phyloP scores from a whole-genome alignment of 2,797 vertebrate genomes.

The Coregonus suidteri region DNA sequence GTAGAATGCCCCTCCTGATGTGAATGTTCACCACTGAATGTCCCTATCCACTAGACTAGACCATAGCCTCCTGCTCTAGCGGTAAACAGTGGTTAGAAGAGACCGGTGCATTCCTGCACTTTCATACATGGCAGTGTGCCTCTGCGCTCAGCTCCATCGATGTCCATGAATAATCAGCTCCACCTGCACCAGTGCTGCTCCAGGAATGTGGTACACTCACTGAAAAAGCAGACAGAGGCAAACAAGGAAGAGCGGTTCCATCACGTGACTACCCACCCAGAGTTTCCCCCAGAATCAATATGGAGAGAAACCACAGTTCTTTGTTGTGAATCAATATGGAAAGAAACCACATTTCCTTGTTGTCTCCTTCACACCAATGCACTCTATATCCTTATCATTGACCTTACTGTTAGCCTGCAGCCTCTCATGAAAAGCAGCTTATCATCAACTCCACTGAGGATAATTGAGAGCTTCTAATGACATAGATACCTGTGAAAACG shows the following conservation, averaged over 20 bases:
- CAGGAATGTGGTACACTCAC: conserved; percentile 13
- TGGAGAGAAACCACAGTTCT: conserved; percentile 6
- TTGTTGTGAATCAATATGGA: conserved; percentile 14
- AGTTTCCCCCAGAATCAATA: conserved; percentile 18
- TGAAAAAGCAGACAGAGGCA: conserved; percentile 18
- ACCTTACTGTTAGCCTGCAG: background rate
- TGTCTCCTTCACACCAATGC: background rate
- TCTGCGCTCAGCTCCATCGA: conserved; percentile 58
- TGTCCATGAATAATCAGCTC: conserved; percentile 70
- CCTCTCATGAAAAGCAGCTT: background rate
- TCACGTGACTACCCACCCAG: background rate
- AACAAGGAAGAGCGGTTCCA: conserved; percentile 10
- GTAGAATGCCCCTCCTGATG: too few species aligned
- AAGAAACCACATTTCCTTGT: background rate
- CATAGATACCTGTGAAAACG: background rate
- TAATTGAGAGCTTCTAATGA: conserved; percentile 8
- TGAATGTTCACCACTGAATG: background rate
- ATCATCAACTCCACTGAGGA: background rate
- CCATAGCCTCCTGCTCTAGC: background rate
- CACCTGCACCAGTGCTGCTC: conserved; percentile 50
- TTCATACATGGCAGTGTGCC: conserved; percentile 51
- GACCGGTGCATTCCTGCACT: conserved; percentile 60
- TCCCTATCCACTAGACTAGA: background rate
- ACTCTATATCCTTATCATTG: background rate
- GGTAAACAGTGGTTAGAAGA: conserved; percentile 10